Evolutionary conservation across 1,140 invertebrate species (phyloP), one percentile per base, ranked within the genome.

Genomic region (Drosophila varians): DNA sequence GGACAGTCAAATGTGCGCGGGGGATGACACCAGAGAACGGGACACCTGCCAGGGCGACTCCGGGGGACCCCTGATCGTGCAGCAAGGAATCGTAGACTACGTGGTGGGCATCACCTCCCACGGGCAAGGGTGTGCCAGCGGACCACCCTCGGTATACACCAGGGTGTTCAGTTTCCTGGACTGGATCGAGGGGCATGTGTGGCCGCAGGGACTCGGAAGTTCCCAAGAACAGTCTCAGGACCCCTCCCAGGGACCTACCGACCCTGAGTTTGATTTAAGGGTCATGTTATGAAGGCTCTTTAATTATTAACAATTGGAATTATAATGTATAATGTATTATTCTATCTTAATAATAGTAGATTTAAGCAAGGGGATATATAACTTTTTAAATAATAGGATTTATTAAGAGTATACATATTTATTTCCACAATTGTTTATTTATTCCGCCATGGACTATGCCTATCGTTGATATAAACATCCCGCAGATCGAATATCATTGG

Each of bases 41-140:
- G 94, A 95, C 55, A 94, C 94, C 0, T 95, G 94, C 65, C 91
- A 96, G 92, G 96, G 96, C 14, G 96, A 97, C 75, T 96, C 95
- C 2, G 96, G 96, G 71, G 57, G 80, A 1, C 90, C 90, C 7
- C 42, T 91, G 1, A 46, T 90, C 12, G 65, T 86, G 79, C 36
- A 48, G 4, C 6, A 38, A 0, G 42, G 26, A 0, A 8, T 6
- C 0, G 9, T 38, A 1, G n/a, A 31, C 25, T 64, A 78, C 12
- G 86, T 95, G 2, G 91, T 95, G n/a, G 95, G 95, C 26, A 90
- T 96, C 11, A 95, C 94, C 6, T 95, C 95, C 1, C 94, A 94
- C 78, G 95, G 95, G 0, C 92, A 93, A 66, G 92, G 91, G 26
- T 96, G 95, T 76, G 95, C 94, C 5, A 92, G 92, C 11, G 66